phyloP scores from a whole-genome alignment of 2,797 vertebrate species.

The Champsocephalus esox region DNA sequence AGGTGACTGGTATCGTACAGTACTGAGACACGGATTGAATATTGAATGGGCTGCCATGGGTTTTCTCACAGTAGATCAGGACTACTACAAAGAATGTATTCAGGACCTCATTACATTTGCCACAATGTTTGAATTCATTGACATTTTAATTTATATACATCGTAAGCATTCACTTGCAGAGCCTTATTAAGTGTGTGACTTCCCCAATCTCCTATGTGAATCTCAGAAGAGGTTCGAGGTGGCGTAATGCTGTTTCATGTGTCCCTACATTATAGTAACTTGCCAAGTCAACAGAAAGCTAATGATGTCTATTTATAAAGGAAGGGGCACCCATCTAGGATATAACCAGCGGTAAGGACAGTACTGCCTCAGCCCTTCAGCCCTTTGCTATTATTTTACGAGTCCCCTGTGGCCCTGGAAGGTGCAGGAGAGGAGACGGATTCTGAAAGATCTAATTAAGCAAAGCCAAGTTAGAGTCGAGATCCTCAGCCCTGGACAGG shows the following conservation, averaged over 20 bases:
- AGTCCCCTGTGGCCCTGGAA: conserved; percentile 50
- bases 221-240: conserved; percentile 42
- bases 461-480: conserved; percentile 65
- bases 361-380: conserved; percentile 35
- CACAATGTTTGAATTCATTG: conserved; percentile 55
- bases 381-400: conserved; percentile 64
- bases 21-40: too few species aligned
- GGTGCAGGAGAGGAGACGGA: conserved; percentile 53
- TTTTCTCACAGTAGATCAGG: conserved; percentile 35
- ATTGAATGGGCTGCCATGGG: conserved; percentile 10
- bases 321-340: conserved; percentile 27
- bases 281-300: conserved; percentile 65
- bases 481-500: conserved; percentile 50
- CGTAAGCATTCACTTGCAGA: conserved; percentile 18
- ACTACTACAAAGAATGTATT: conserved; percentile 31
- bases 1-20: too few species aligned
- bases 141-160: conserved; percentile 43
- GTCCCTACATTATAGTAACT: conserved; percentile 34
- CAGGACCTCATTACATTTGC: conserved; percentile 37
- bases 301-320: conserved; percentile 55
- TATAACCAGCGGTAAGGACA: conserved; percentile 44
- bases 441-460: conserved; percentile 78
- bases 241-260: conserved; percentile 9
- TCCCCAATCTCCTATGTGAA: conserved; percentile 35
- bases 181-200: conserved; percentile 49